These are phyloP conservation scores for Muscina levida DNA, from an alignment of 2,888 invertebrate species.

Conservation along the genomic window DNA sequence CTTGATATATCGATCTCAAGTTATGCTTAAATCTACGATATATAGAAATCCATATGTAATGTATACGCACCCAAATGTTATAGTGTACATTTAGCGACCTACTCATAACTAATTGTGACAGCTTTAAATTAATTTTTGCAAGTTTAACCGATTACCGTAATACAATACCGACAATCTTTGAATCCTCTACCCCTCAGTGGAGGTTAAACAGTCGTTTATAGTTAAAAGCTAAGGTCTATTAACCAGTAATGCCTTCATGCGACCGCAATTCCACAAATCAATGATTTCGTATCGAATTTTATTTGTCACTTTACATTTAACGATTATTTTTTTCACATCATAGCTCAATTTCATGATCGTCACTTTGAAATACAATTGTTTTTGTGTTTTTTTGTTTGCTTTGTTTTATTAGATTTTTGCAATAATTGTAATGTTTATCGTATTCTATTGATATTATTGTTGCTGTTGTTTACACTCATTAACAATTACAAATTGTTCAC, in stretches of 20 bases:
- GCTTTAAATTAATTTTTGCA: no score
- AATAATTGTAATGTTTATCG: conserved; percentile 24
- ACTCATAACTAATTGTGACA: no score
- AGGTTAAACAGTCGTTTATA: no score
- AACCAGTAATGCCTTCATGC: conserved; percentile 62
- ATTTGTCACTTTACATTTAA: conserved; percentile 24
- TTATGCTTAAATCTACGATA: no score
- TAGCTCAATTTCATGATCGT: conserved; percentile 58
- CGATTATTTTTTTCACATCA: conserved; percentile 18
- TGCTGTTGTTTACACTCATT: conserved; percentile 54
- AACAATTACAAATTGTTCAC: conserved; percentile 65
- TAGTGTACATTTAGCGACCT: no score
- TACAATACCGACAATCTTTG: no score
- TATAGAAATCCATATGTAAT: no score
- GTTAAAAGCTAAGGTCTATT: no score
- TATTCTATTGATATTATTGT: background rate
- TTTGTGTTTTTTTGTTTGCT: background rate
- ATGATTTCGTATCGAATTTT: conserved; percentile 26
- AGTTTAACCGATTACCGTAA: no score
- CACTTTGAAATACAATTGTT: background rate
- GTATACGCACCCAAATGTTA: no score
- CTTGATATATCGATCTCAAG: no score
- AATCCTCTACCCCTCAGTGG: no score
- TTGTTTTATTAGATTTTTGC: background rate
- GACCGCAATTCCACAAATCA: conserved; percentile 62